Conservation (phyloP, 2,888 invertebrate genomes). For the Gastracanthus pulcherrimus region DNA sequence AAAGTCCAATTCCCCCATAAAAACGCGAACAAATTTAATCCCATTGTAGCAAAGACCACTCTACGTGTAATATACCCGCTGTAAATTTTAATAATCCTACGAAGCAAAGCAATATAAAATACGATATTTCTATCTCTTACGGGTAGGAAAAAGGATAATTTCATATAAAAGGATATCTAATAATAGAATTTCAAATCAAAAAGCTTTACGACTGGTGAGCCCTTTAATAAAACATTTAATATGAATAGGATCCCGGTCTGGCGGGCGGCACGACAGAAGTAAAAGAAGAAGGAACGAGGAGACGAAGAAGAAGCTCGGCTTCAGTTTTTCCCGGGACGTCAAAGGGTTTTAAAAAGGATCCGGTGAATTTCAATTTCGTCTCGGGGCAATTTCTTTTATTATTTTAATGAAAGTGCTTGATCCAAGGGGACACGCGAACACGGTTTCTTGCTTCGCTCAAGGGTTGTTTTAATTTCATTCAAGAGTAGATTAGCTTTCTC, state of each 20-base stretch:
- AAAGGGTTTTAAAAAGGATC: slow-evolving; percentile 40
- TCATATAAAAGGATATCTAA: slow-evolving; percentile 14
- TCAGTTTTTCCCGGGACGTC: slow-evolving; percentile 16
- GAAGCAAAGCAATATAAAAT: slow-evolving; percentile 17
- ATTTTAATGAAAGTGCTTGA: slow-evolving; percentile 22
- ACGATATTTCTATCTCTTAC: neutral
- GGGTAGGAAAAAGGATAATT: neutral
- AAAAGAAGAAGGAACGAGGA: neutral
- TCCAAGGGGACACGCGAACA: neutral
- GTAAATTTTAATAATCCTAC: neutral
- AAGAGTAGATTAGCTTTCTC: neutral
- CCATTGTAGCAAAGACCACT: neutral
- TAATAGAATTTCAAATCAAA: slow-evolving; percentile 48
- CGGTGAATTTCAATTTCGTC: slow-evolving; percentile 24
- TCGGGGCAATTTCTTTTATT: slow-evolving; percentile 38
- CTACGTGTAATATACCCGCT: neutral
- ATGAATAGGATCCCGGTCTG: slow-evolving; percentile 22
- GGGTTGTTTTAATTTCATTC: neutral
- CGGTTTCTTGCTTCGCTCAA: too few species aligned
- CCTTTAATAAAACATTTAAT: slow-evolving; percentile 52
- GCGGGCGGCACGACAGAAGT: neutral
- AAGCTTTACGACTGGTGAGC: slow-evolving; percentile 37
- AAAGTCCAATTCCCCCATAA: neutral
- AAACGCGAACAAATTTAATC: neutral
- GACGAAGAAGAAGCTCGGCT: neutral